Evolutionary conservation across 2,888 invertebrate species (phyloP).

Genomic region (Agriotes lineatus): DNA sequence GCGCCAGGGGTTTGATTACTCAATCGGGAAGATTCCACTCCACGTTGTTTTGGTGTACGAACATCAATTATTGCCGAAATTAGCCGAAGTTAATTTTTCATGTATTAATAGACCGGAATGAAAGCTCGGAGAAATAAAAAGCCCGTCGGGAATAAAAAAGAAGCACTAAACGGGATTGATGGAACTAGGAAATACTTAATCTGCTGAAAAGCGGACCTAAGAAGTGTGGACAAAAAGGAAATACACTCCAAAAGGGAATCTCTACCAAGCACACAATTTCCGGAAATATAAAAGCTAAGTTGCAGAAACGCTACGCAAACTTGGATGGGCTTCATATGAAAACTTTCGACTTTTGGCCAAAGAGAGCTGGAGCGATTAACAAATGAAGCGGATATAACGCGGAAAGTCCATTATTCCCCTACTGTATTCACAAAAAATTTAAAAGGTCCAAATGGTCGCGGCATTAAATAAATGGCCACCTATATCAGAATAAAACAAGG

Average conservation of each 20-base stretch:
- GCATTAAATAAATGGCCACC: too few species aligned
- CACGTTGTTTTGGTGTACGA: conserved; percentile 23
- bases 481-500: too few species aligned
- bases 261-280: conserved; percentile 27
- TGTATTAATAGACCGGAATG: conserved; percentile 29
- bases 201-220: conserved; percentile 31
- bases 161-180: conserved; percentile 37
- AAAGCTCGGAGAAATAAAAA: conserved; percentile 30
- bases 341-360: neutral
- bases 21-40: conserved; percentile 34
- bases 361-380: neutral
- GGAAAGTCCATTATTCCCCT: neutral
- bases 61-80: conserved; percentile 31
- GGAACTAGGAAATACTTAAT: conserved; percentile 36
- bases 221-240: conserved; percentile 31
- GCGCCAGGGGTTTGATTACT: conserved; percentile 33
- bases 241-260: conserved; percentile 25
- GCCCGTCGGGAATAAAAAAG: conserved; percentile 27
- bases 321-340: conserved; percentile 18
- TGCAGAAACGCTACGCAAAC: conserved; percentile 3
- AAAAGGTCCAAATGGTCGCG: too few species aligned
- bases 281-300: conserved; percentile 16
- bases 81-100: conserved; percentile 35
- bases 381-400: neutral
- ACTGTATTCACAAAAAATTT: too few species aligned